phyloP scores from a whole-genome alignment of 2,113 vertebrate genomes.

The Chlamydotis undulata region DNA sequence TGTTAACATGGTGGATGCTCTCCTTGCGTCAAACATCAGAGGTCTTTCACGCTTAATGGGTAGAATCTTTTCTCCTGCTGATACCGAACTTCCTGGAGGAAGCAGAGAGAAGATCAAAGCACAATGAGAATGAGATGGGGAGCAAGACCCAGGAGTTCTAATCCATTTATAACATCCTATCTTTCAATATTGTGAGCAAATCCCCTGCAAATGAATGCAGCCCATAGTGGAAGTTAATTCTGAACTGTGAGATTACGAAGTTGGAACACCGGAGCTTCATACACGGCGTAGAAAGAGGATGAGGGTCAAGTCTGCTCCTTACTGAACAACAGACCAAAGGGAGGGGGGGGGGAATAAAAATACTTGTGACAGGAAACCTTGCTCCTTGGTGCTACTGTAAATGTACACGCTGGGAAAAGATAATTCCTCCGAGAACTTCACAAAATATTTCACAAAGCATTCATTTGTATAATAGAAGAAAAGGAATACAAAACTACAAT shows the following conservation, averaged over 20 bases:
- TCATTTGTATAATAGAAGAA: neutral
- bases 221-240: conserved; percentile 17
- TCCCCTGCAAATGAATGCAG: neutral
- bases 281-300: neutral
- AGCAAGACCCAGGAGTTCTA: conserved; percentile 32
- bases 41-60: neutral
- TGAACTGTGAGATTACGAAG: neutral
- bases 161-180: conserved; percentile 8
- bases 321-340: neutral
- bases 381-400: neutral
- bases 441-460: neutral
- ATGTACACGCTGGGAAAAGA: neutral
- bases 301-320: neutral
- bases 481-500: neutral
- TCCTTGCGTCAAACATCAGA: conserved; percentile 12
- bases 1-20: neutral
- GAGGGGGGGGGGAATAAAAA: neutral
- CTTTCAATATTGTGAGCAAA: conserved; percentile 35
- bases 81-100: neutral
- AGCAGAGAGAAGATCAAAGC: conserved; percentile 31
- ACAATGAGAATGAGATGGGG: neutral
- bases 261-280: neutral
- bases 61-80: conserved; percentile 11
- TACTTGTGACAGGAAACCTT: neutral
- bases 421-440: neutral